A percentile compares a stretch with the other conserved stretches of the same genome.
These are phyloP conservation scores for Proterorhinus semilunaris DNA, from an alignment of 2,113 vertebrate species.

Conservation along the genomic window DNA sequence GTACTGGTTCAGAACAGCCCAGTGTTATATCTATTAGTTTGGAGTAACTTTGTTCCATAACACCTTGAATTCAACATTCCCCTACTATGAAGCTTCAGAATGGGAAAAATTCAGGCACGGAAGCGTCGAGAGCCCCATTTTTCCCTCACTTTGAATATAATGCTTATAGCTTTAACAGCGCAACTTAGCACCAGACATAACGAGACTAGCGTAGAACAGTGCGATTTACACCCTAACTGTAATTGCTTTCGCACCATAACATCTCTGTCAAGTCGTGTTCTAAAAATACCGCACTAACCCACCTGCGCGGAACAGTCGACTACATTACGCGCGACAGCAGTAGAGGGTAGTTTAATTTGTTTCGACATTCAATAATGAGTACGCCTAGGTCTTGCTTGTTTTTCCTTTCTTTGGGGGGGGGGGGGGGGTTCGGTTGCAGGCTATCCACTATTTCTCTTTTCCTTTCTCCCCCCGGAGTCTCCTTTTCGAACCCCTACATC, in stretches of 20 bases:
- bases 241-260: conserved; percentile 6
- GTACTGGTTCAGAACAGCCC: too few relatives aligned
- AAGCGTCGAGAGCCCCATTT: too few relatives aligned
- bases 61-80: too few relatives aligned
- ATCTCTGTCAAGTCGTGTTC: conserved; percentile 1
- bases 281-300: conserved; percentile 6
- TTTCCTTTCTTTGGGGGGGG: conserved; percentile 8
- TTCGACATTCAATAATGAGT: conserved; percentile 7
- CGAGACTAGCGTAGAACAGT: background rate
- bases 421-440: conserved; percentile 4
- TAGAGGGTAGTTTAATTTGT: conserved; percentile 12
- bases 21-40: too few relatives aligned
- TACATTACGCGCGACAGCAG: conserved; percentile 6
- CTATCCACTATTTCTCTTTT: conserved; percentile 40
- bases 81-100: too few relatives aligned
- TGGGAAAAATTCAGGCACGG: too few relatives aligned
- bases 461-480: conserved; percentile 7
- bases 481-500: conserved; percentile 26
- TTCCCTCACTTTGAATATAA: background rate
- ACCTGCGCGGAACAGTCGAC: background rate
- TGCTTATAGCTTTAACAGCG: background rate
- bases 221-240: conserved; percentile 2
- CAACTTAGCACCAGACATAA: background rate
- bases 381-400: conserved; percentile 14
- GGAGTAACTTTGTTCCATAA: too few relatives aligned